These are phyloP conservation scores for Synanthedon myopaeformis DNA, from an alignment of 2,888 invertebrate genomes.

Conservation along the genomic window DNA sequence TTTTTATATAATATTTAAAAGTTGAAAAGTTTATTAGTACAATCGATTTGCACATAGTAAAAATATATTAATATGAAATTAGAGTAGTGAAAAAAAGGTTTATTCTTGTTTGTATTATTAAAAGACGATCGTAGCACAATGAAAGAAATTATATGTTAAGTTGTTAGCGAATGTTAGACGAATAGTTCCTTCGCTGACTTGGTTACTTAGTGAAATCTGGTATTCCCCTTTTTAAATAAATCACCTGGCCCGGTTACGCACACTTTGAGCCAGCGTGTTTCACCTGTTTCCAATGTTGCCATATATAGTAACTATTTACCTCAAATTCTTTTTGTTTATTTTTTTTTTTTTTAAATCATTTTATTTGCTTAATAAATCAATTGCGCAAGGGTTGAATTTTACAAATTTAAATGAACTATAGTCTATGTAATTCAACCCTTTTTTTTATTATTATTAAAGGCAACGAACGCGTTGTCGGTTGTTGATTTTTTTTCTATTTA, in stretches of 20 bases:
- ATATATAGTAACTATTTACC: conserved; percentile 60
- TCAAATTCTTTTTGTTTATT: conserved; percentile 19
- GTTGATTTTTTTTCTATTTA: conserved; percentile 26
- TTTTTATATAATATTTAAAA: conserved; percentile 18
- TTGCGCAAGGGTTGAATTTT: no score
- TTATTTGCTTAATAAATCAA: no score
- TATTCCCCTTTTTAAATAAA: conserved; percentile 22
- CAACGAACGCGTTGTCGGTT: not conserved
- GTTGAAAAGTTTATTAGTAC: conserved; percentile 41
- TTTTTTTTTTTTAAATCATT: no score
- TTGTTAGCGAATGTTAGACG: conserved; percentile 39
- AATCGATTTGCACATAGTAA: conserved; percentile 44
- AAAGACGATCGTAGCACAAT: conserved; percentile 36
- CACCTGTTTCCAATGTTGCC: conserved; percentile 53
- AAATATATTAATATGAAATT: conserved; percentile 16
- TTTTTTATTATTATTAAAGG: no score
- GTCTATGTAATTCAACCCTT: no score
- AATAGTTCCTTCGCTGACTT: conserved; percentile 14
- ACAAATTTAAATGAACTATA: no score
- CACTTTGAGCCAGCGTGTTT: conserved; percentile 7
- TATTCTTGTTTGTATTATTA: conserved; percentile 17
- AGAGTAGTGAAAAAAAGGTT: conserved; percentile 23
- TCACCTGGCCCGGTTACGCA: not conserved
- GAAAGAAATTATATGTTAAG: conserved; percentile 26
- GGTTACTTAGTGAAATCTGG: not conserved